Evolutionary conservation across 2,113 vertebrate genomes (phyloP), one percentile per base, ranked within the genome.

Genomic region (Scolopax mira): DNA sequence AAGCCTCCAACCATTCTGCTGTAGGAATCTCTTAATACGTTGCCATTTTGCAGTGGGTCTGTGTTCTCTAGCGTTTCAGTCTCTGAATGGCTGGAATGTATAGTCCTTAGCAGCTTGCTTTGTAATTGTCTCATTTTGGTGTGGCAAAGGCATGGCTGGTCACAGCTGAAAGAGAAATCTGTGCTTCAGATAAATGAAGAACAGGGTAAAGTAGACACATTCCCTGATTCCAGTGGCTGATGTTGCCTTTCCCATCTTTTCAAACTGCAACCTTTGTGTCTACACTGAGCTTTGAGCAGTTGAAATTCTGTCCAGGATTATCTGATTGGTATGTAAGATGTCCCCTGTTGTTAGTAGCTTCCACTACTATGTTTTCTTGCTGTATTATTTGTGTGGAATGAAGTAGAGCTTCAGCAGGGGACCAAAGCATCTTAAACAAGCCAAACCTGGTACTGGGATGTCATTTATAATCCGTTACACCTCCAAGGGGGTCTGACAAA

Each of bases 31-130:
- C 31, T 70, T 77, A 33, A 48, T 19, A 41, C 13, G 11, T 28
- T 92, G 16, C 23, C 12, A 13, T 78, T 92, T 93, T 72, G 18
- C 28, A 87, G 15, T 6, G n/a, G 31, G 11, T 72, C 66, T 89
- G 41, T 0, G 0, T 69, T 89, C 66, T 70, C 52, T 3, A 3
- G 10, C 35, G 27, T 81, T 89, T 48, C 42, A 48, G 14, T 54
- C 41, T 33, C 41, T 58, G 55, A 62, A n/a, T 15, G 80, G 18
- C 79, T 90, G 72, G 48, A 60, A 94, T 44, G 42, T 30, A 11
- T 33, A 64, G 30, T 31, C 24, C 30, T 71, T 11, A 85, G 65
- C 49, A 79, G 14, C 61, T 67, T 88, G n/a, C 54, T 94, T 55
- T 61, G 33, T 52, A 44, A 18, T 75, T 23, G 25, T 57, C 52